Percentiles rank a stretch among this genome's conserved stretches.
Conservation (phyloP, 2,888 invertebrate genomes). For the Cheilosia impressa region DNA sequence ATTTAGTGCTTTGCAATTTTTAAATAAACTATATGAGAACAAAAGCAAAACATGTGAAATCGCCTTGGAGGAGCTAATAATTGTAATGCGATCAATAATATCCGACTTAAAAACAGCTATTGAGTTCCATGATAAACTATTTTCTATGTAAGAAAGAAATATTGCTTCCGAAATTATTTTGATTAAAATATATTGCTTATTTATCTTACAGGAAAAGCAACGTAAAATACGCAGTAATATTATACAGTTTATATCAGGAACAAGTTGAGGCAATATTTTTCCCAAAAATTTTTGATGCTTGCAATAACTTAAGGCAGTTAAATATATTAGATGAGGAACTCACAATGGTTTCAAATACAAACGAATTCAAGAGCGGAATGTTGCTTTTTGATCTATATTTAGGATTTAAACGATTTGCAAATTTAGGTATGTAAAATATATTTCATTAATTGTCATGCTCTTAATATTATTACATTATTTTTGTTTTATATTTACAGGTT, state of each 20-base stretch:
- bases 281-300: constrained; percentile 3
- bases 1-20: constrained; percentile 2
- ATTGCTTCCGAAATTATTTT: not conserved
- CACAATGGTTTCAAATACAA: not conserved
- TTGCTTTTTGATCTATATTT: constrained; percentile 39
- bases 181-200: not conserved
- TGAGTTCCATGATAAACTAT: constrained; percentile 10
- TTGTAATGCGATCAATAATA: constrained; percentile 7
- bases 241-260: constrained; percentile 22
- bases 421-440: not conserved
- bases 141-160: constrained; percentile 20
- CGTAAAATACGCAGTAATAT: constrained; percentile 4
- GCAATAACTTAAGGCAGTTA: constrained; percentile 11
- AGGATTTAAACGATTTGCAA: constrained; percentile 21
- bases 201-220: constrained; percentile 14
- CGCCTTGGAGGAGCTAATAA: not conserved
- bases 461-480: not conserved
- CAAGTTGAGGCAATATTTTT: not conserved
- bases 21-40: constrained; percentile 4
- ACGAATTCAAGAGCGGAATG: constrained; percentile 9
- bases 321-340: constrained; percentile 29
- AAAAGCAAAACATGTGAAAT: not conserved
- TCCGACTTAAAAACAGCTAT: constrained; percentile 21
- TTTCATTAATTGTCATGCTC: not conserved
- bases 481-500: constrained; percentile 6